Evolutionary conservation across 2,113 vertebrate genomes (phyloP).

Genomic region (human): DNA sequence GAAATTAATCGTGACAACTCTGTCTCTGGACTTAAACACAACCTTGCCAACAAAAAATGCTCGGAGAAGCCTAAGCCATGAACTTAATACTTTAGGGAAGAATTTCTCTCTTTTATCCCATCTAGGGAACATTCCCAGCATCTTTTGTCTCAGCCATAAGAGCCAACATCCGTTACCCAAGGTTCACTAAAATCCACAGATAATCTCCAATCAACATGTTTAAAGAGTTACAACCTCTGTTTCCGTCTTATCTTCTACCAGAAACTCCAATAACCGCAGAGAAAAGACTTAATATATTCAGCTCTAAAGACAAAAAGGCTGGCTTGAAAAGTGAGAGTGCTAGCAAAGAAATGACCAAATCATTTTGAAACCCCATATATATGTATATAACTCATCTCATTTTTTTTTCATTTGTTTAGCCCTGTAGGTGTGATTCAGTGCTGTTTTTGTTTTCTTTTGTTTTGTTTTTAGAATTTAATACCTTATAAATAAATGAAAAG

Average conservation of each 20-base stretch:
- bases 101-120: not conserved
- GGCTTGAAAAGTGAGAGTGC: not conserved
- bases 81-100: not conserved
- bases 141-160: not conserved
- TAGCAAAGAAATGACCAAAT: not conserved
- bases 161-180: constrained; percentile 12
- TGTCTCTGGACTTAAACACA: constrained; percentile 15
- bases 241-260: not conserved
- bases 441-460: not conserved
- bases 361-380: not conserved
- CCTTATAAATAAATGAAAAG: not conserved
- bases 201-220: not conserved
- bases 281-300: not conserved
- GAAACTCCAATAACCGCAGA: not conserved
- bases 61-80: not conserved
- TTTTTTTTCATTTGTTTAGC: not conserved
- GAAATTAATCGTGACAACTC: constrained; percentile 65
- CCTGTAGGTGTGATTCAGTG: not conserved
- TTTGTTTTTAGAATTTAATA: not conserved
- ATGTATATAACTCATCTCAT: not conserved
- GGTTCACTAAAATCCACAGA: not conserved
- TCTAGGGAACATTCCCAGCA: not conserved
- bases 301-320: not conserved
- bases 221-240: not conserved
- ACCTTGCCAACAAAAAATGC: not conserved